Evolutionary conservation across 2,113 vertebrate species (phyloP).

Genomic region (Oncorhynchus mykiss): DNA sequence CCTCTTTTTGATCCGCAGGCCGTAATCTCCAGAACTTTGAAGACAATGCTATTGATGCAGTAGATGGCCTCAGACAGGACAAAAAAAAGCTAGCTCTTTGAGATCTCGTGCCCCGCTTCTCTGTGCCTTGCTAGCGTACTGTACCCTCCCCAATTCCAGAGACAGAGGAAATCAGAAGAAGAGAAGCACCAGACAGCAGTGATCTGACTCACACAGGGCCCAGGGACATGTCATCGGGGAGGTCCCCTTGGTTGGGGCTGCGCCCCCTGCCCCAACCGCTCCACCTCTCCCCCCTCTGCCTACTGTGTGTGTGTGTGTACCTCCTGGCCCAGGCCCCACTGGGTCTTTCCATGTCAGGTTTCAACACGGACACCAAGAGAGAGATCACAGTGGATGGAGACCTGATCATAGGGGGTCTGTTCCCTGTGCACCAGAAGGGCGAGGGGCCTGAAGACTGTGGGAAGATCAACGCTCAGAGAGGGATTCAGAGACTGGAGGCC

Average conservation of each 20-base stretch:
- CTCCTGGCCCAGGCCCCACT: conserved; percentile 48
- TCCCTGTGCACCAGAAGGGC: conserved; percentile 95
- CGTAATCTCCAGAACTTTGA: conserved; percentile 54
- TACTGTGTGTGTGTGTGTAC: conserved; percentile 52
- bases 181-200: conserved; percentile 28
- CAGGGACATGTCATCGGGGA: conserved; percentile 66
- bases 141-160: background rate
- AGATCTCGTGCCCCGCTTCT: conserved; percentile 45
- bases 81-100: conserved; percentile 58
- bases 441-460: conserved; percentile 87
- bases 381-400: conserved; percentile 93
- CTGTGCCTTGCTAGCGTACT: conserved; percentile 21
- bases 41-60: conserved; percentile 56
- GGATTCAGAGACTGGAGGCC: conserved; percentile 96
- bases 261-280: conserved; percentile 42
- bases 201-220: conserved; percentile 21
- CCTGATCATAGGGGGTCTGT: conserved; percentile 93
- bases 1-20: conserved; percentile 72
- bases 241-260: conserved; percentile 55
- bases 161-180: conserved; percentile 26
- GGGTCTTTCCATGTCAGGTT: conserved; percentile 64
- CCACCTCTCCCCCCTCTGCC: conserved; percentile 32
- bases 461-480: conserved; percentile 93
- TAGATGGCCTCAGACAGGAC: conserved; percentile 62
- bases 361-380: conserved; percentile 74